Evolutionary conservation across 2,888 invertebrate species (phyloP), one percentile per base, ranked within the genome.

Genomic region (Volucella inflata): DNA sequence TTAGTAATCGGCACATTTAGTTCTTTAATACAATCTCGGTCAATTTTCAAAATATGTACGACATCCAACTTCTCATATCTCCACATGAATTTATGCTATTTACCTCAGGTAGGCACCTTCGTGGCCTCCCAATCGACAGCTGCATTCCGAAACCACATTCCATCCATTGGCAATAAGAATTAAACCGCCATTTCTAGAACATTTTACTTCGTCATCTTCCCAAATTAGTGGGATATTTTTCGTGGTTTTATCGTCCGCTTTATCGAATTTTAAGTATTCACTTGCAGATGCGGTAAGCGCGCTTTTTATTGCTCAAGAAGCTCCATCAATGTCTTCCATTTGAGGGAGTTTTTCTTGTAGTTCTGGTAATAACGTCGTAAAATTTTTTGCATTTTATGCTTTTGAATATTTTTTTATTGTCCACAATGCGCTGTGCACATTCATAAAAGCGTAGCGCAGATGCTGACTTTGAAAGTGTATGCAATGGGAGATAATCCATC

Each of bases 211-310:
- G 2, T 17, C 30, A 42, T 48, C 51, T 2, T 36, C 16, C 17
- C 48, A 75, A 65, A 64, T 65, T 42, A 48, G 21, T 21, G 14
- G 16, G 42, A 75, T 65, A 55, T 62, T 71, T 38, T 21, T 55
- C 38, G 59, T 8, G 16, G 59, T 14, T 79, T 79, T 72, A 79
- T 67, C 65, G 65, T 60, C 16, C 9, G 59, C 65, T 79, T 72
- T 72, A 79, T 72, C 72, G 72, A 59, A 72, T 68, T 62, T 79
- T 74, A 79, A 72, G 68, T 62, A 65, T 76, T 71, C 59, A 65
- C 62, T 79, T 44, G 51, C 30, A 12, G 57, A 50, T 55, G 57
- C 30, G 48, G 9, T 6, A 48, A 38, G 48, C 64, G 30, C 16
- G 30, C 14, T 60, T 51, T 60, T 72, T 50, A 62, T 48, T 30